Evolutionary conservation across 2,888 invertebrate genomes (phyloP).

Genomic region (Ellobium chinense): DNA sequence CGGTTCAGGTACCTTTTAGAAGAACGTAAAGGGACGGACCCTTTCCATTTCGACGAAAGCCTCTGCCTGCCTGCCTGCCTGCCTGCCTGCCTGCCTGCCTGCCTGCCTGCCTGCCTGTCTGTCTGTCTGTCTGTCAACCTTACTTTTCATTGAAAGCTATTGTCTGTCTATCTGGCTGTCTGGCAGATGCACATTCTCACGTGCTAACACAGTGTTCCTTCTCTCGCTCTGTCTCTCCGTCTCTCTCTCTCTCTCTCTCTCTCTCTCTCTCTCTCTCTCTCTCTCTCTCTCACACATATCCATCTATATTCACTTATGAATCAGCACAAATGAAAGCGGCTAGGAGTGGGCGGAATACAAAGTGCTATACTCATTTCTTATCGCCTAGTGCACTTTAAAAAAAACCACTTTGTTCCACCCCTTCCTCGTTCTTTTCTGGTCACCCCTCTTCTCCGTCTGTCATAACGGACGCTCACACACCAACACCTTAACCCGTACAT

Average conservation of each 20-base stretch:
- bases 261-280: constrained; percentile 23
- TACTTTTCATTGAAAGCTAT: background rate
- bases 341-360: too few relatives aligned
- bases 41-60: too few relatives aligned
- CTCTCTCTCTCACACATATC: background rate
- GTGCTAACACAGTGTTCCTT: background rate
- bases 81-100: background rate
- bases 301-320: background rate
- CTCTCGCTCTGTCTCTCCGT: background rate
- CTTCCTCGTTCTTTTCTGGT: too few relatives aligned
- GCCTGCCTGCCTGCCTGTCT: background rate
- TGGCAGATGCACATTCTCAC: background rate
- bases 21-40: too few relatives aligned
- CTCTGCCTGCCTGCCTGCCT: background rate
- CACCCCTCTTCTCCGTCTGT: too few relatives aligned
- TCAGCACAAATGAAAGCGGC: too few relatives aligned
- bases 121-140: background rate
- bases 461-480: too few relatives aligned
- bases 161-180: constrained; percentile 4
- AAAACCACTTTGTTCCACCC: too few relatives aligned
- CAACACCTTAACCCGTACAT: too few relatives aligned
- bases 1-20: too few relatives aligned
- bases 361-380: too few relatives aligned
- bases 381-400: too few relatives aligned
- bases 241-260: constrained; percentile 15